A percentile compares a stretch with the other conserved stretches of the same genome.
These are phyloP conservation scores for Cantharis lateralis DNA, from an alignment of 2,888 invertebrate species.

Conservation along the genomic window DNA sequence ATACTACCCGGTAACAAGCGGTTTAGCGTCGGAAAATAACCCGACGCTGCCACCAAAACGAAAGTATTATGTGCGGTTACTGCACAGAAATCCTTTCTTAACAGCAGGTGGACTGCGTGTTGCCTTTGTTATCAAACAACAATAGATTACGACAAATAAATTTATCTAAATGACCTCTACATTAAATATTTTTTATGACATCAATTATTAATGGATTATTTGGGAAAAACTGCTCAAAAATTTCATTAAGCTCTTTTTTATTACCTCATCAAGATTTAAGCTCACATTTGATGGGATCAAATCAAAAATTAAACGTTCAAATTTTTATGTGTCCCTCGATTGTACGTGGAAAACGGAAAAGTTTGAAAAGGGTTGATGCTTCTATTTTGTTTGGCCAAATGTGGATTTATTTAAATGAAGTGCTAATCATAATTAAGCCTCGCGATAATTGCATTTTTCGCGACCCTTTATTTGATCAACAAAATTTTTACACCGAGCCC, in stretches of 20 bases:
- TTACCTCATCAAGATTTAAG: background rate
- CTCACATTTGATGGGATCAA: background rate
- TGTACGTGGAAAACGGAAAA: background rate
- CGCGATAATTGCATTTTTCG: background rate
- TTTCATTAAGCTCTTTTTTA: background rate
- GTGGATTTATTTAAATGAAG: background rate
- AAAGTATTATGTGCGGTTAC: constrained; percentile 35
- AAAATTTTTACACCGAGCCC: background rate
- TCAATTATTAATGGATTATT: background rate
- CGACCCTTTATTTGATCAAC: background rate
- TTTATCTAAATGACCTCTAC: constrained; percentile 12
- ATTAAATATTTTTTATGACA: constrained; percentile 5
- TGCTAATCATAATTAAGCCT: background rate
- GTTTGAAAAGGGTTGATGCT: background rate
- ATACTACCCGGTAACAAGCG: constrained; percentile 45
- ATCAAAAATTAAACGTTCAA: background rate
- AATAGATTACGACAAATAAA: constrained; percentile 14
- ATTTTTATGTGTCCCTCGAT: background rate
- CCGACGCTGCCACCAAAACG: constrained; percentile 34
- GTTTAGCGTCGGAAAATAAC: constrained; percentile 39
- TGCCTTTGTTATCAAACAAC: constrained; percentile 15
- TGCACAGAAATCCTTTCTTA: constrained; percentile 22
- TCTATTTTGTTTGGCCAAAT: background rate
- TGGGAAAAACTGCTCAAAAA: background rate
- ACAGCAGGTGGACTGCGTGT: constrained; percentile 21